Evolutionary conservation across 2,797 vertebrate species (phyloP).

Genomic region (Alfaro cultratus): DNA sequence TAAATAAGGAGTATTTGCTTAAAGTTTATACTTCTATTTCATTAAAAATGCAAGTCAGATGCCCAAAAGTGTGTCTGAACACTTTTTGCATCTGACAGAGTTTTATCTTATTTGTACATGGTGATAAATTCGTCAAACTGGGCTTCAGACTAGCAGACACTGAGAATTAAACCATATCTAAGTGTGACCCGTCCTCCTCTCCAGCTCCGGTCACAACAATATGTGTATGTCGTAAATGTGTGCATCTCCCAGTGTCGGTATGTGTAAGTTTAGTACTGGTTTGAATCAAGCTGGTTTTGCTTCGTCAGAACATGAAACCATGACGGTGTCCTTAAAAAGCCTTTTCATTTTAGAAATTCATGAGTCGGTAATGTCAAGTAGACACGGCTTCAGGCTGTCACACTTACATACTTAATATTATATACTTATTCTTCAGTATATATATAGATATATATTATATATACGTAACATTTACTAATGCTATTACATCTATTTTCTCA

Average conservation of each 20-base stretch:
- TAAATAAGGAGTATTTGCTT: background rate
- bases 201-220: background rate
- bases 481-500: background rate
- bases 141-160: too few species aligned
- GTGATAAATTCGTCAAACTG: background rate
- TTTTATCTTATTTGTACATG: background rate
- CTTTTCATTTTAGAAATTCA: constrained; percentile 35
- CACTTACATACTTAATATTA: too few species aligned
- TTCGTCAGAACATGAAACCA: constrained; percentile 50
- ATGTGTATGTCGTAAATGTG: background rate
- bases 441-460: background rate
- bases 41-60: background rate
- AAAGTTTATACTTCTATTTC: background rate
- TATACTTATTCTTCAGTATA: too few species aligned
- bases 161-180: background rate
- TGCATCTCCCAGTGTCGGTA: background rate
- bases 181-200: background rate
- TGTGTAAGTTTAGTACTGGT: constrained; percentile 26
- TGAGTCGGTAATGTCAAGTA: constrained; percentile 10
- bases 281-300: constrained; percentile 49
- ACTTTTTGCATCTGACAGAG: background rate
- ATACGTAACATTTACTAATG: background rate
- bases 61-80: background rate
- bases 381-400: background rate
- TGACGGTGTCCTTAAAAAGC: constrained; percentile 48